Evolutionary conservation across 1,140 invertebrate species (phyloP).

Genomic region (Solen grandis): DNA sequence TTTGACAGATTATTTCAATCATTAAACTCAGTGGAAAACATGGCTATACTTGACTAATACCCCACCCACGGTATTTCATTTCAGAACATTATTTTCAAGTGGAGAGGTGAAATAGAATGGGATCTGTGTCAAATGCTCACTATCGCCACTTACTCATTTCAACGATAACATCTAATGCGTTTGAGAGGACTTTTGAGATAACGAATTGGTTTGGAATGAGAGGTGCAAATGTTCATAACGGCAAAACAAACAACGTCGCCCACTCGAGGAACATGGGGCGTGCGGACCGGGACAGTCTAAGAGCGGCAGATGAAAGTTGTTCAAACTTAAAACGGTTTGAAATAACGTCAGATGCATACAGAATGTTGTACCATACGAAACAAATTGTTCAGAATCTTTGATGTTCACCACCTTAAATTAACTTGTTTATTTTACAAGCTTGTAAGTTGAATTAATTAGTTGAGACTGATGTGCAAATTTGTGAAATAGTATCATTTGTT

Average conservation of each 20-base stretch:
- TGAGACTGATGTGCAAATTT: too few relatives aligned
- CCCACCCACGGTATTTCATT: too few relatives aligned
- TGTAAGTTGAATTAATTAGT: too few relatives aligned
- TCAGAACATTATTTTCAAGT: too few relatives aligned
- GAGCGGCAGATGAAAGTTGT: neutral
- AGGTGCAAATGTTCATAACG: too few relatives aligned
- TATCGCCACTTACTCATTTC: conserved; percentile 25
- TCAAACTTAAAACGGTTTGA: neutral
- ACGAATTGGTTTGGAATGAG: conserved; percentile 39
- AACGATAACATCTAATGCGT: conserved; percentile 52
- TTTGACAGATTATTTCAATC: too few relatives aligned
- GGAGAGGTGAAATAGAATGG: too few relatives aligned
- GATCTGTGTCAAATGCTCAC: conserved; percentile 49
- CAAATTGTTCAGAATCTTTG: neutral
- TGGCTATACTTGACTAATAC: too few relatives aligned
- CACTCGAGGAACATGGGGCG: conserved; percentile 35
- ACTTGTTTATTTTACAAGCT: too few relatives aligned
- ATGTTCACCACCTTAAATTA: too few relatives aligned
- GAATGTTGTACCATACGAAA: neutral
- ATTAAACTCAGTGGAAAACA: too few relatives aligned
- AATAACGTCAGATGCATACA: neutral
- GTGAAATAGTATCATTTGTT: too few relatives aligned
- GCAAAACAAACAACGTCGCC: conserved; percentile 49
- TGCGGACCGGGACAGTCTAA: neutral
- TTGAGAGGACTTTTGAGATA: conserved; percentile 56